Base-by-base conservation (phyloP, 2,113 vertebrate species). In the Cyanocitta stelleri region DNA sequence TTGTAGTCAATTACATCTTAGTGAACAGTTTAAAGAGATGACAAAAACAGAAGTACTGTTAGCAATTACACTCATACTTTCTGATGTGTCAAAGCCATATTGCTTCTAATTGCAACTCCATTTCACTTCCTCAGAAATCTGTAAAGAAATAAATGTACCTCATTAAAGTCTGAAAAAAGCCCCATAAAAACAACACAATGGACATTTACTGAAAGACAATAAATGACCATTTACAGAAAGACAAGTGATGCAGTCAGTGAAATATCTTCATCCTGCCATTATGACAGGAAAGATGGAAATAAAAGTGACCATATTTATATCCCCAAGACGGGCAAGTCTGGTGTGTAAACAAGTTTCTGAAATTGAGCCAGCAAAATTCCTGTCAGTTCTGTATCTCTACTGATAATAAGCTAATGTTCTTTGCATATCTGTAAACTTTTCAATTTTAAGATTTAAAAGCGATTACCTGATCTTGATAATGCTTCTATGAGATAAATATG, bases 161-260 rank as follows among this genome's bases (percentile, higher is more conserved):
- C 66, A 90, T 85, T 80, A 92, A 71, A 89, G 24, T 43, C 55
- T 35, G 15, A 23, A 71, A 95, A 77, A 62, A 37, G 2, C 0
- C 1, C 10, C 41, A 74, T 35, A 58, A 91, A 89, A 79, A 9
- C 30, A 76, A 55, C 32, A 68, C 55, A 87, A 79, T 16, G 12
- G 30, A 16, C 68, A 88, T 41, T 96, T 96, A 88, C 49, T 41
- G 75, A 67, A 85, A 85, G 35, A 33, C 14, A 43, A 21, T 44
- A 94, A 90, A 84, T n/a, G 26, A 73, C 32, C 46, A 91, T 71
- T 95, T 96, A 94, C 89, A 72, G 78, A 82, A 92, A 92, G 9
- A 58, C 46, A 61, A 74, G 44, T 37, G 37, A 89, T 78, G 27
- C 11, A 46, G 43, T 54, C 13, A 35, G 43, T 26, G 24, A 90